Percentiles rank a stretch among this genome's conserved stretches.
Evolutionary conservation across 2,113 vertebrate genomes (phyloP).

Genomic region (Cygnus buccinator): DNA sequence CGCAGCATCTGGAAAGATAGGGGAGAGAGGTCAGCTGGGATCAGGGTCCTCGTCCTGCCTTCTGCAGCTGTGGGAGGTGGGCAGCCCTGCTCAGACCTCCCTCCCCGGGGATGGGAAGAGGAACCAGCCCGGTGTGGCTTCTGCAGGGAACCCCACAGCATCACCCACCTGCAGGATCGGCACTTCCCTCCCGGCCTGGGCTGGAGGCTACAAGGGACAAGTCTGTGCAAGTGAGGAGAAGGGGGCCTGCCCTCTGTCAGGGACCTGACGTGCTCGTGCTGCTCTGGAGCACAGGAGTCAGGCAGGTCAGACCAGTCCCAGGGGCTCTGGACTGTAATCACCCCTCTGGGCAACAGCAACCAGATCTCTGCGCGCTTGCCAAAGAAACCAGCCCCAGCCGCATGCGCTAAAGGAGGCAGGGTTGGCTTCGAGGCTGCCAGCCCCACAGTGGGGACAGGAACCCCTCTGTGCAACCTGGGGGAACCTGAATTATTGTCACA

Average conservation of each 20-base stretch:
- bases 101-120: not conserved
- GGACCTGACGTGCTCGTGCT: not conserved
- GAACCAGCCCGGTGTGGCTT: not conserved
- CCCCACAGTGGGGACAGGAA: rapidly evolving
- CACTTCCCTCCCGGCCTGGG: not conserved
- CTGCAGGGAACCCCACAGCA: rapidly evolving
- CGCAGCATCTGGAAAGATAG: slow-evolving; percentile 33
- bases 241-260: not conserved
- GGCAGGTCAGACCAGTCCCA: slow-evolving; percentile 25
- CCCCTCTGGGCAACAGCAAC: not conserved
- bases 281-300: not conserved
- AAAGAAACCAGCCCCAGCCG: rapidly evolving
- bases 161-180: not conserved
- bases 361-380: rapidly evolving
- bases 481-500: not conserved
- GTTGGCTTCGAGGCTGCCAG: not conserved
- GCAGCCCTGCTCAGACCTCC: not conserved
- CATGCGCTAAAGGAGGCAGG: not conserved
- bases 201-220: not conserved
- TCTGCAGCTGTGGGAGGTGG: rapidly evolving
- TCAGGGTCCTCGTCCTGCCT: rapidly evolving
- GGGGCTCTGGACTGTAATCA: not conserved
- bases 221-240: not conserved
- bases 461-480: not conserved
- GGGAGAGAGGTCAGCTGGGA: rapidly evolving